A percentile compares a stretch with the other conserved stretches of the same genome.
phyloP scores from a whole-genome alignment of 2,797 vertebrate species.

The Syncerus caffer region DNA sequence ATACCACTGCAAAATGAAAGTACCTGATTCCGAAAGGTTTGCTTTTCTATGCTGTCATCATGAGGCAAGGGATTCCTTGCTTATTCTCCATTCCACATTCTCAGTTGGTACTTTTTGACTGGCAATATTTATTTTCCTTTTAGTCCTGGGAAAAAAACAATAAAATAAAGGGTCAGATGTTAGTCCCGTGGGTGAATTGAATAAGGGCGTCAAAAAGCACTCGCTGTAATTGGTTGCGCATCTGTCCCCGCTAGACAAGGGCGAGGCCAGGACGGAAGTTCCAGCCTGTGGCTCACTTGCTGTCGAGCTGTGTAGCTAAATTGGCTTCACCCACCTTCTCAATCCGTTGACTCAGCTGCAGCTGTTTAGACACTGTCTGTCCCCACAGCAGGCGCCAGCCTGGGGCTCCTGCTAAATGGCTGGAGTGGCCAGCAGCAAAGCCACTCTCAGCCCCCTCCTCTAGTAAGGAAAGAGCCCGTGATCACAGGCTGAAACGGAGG shows the following conservation, averaged over 20 bases:
- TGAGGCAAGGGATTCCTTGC: not conserved
- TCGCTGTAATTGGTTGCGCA: not conserved
- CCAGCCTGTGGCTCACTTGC: not conserved
- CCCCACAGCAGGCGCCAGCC: not conserved
- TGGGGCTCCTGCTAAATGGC: not conserved
- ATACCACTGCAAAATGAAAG: not conserved
- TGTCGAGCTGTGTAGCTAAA: not conserved
- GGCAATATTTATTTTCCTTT: not conserved
- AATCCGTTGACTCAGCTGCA: slow-evolving; percentile 35
- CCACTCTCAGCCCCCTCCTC: not conserved
- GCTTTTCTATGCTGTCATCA: not conserved
- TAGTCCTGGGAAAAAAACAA: not conserved
- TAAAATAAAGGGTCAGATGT: not conserved
- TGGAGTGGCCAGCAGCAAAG: not conserved
- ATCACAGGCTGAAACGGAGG: not conserved
- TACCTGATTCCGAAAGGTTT: not conserved
- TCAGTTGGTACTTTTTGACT: not conserved
- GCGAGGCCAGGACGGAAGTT: not conserved
- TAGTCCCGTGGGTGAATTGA: not conserved
- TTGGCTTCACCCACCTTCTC: not conserved
- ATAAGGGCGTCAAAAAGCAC: not conserved
- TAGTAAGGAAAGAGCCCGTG: not conserved
- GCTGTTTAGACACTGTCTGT: not conserved
- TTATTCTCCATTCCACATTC: not conserved
- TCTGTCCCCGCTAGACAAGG: not conserved